Percentiles rank a stretch among this genome's conserved stretches.
Conservation (phyloP, 2,113 vertebrate species). For the Choloepus hoffmanni region DNA sequence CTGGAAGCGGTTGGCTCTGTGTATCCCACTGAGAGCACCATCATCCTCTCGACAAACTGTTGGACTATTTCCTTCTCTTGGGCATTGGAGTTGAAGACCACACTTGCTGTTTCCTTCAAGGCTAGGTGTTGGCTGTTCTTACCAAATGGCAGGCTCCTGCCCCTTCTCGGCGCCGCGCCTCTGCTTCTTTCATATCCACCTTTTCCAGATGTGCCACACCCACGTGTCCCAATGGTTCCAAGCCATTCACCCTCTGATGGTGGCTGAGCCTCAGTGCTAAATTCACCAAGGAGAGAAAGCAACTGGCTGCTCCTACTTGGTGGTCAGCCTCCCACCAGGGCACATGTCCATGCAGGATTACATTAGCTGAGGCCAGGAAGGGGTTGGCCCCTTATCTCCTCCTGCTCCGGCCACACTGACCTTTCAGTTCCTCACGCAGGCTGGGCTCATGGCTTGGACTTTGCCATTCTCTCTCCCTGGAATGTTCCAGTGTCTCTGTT, state of each 20-base stretch:
- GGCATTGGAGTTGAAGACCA: accelerated
- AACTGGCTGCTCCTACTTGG: neutral
- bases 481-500: neutral
- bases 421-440: neutral
- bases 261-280: neutral
- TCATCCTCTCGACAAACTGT: accelerated
- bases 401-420: too few species aligned
- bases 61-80: accelerated
- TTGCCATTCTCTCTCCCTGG: too few species aligned
- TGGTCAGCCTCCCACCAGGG: too few species aligned
- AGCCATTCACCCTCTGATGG: too few species aligned
- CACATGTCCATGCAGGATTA: neutral
- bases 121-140: too few species aligned
- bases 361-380: neutral
- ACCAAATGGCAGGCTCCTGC: neutral
- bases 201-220: neutral
- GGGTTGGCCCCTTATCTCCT: too few species aligned
- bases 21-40: accelerated
- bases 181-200: neutral
- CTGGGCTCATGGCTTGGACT: neutral
- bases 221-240: too few species aligned
- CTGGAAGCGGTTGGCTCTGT: too few species aligned
- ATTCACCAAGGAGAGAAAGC: neutral
- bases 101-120: neutral
- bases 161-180: accelerated